These are phyloP conservation scores for Meteorus colon DNA, from an alignment of 2,888 invertebrate species.

Conservation along the genomic window DNA sequence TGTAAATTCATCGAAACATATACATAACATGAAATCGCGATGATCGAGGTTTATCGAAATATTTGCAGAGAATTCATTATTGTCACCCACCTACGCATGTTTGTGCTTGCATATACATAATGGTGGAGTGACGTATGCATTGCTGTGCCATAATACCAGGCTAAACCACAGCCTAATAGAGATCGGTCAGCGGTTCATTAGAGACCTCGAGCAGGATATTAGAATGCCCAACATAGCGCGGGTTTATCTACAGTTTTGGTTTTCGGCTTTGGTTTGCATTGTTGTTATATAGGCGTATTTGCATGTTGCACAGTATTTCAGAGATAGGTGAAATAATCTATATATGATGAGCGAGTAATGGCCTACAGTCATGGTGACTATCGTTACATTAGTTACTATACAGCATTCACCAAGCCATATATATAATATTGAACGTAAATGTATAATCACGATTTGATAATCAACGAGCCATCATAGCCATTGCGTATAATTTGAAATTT, in stretches of 20 bases:
- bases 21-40: not conserved
- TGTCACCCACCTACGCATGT: slow-evolving; percentile 11
- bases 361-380: not conserved
- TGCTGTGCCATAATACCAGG: slow-evolving; percentile 45
- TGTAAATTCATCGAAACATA: not conserved
- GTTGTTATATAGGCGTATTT: slow-evolving; percentile 9
- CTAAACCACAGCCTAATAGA: slow-evolving; percentile 55
- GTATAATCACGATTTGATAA: slow-evolving; percentile 42
- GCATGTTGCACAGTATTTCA: slow-evolving; percentile 24
- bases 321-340: slow-evolving; percentile 11
- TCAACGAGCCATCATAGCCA: slow-evolving; percentile 49
- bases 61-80: slow-evolving; percentile 25
- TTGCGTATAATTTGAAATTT: slow-evolving; percentile 50
- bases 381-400: not conserved
- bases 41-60: slow-evolving; percentile 1
- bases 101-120: slow-evolving; percentile 9
- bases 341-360: slow-evolving; percentile 1
- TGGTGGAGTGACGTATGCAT: slow-evolving; percentile 27
- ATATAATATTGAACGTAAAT: not conserved
- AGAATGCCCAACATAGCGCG: slow-evolving; percentile 65
- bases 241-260: slow-evolving; percentile 44
- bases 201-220: slow-evolving; percentile 61
- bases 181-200: slow-evolving; percentile 64
- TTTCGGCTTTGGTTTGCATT: slow-evolving; percentile 18
- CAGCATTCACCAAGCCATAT: not conserved